These are phyloP conservation scores for Ischnura elegans DNA, from an alignment of 2,888 invertebrate species.

Conservation along the genomic window DNA sequence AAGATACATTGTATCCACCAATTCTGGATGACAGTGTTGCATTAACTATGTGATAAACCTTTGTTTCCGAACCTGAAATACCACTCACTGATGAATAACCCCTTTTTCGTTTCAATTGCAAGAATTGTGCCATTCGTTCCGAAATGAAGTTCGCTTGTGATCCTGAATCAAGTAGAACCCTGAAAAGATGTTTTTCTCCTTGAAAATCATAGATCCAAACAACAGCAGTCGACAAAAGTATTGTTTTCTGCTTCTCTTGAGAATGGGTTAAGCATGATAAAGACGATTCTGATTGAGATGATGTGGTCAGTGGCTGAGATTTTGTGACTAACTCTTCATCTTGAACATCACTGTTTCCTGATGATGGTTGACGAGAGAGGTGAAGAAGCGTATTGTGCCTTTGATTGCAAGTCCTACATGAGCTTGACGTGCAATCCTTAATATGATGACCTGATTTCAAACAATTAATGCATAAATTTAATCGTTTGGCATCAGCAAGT, in stretches of 20 bases:
- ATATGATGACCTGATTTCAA: neutral
- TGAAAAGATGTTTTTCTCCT: neutral
- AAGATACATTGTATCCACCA: neutral
- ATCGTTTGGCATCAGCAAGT: neutral
- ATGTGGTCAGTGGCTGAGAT: neutral
- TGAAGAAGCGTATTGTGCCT: neutral
- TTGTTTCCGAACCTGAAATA: neutral
- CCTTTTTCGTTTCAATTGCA: neutral
- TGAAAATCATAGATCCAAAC: neutral
- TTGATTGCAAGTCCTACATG: neutral
- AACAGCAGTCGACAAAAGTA: neutral
- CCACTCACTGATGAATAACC: constrained; percentile 1
- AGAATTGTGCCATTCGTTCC: neutral
- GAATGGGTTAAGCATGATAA: neutral
- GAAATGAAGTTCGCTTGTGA: neutral
- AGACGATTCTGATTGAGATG: neutral
- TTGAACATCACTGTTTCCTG: neutral
- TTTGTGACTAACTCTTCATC: neutral
- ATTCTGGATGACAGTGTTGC: neutral
- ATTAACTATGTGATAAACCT: neutral
- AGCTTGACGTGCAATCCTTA: neutral
- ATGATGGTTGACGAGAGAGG: neutral
- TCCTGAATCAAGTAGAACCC: neutral
- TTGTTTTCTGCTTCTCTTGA: neutral
- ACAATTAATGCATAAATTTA: neutral